These are phyloP conservation scores for Phyto melanocephala DNA, from an alignment of 2,888 invertebrate genomes.

Conservation along the genomic window DNA sequence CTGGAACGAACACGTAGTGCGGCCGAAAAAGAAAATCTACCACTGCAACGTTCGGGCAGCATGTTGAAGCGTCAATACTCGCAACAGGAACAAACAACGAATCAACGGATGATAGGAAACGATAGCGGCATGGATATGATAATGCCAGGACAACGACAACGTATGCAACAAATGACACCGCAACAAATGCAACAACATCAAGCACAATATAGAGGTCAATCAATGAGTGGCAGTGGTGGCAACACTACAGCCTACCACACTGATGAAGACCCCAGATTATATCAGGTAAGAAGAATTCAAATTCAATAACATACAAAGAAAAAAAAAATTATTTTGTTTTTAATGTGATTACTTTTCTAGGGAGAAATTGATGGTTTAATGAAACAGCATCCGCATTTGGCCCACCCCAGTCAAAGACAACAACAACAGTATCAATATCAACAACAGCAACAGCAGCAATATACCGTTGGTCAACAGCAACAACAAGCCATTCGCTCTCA, in stretches of 20 bases:
- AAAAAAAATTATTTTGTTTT: neutral
- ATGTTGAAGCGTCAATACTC: conserved; percentile 90
- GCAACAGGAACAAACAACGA: conserved; percentile 85
- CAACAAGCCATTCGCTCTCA: conserved; percentile 66
- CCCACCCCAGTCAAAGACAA: conserved; percentile 83
- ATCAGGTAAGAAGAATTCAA: conserved; percentile 77
- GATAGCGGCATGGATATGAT: conserved; percentile 80
- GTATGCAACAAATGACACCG: conserved; percentile 76
- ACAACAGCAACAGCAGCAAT: conserved; percentile 77
- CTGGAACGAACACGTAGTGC: conserved; percentile 92
- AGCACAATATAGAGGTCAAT: conserved; percentile 71
- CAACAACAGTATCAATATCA: conserved; percentile 71
- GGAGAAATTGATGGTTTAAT: conserved; percentile 90
- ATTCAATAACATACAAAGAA: neutral
- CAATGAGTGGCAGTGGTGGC: conserved; percentile 61
- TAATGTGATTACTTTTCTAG: conserved; percentile 69
- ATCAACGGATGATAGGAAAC: conserved; percentile 81
- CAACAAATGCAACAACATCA: conserved; percentile 74
- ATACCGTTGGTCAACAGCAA: conserved; percentile 69
- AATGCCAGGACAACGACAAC: conserved; percentile 75
- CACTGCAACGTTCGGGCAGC: conserved; percentile 87
- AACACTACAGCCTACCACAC: conserved; percentile 71
- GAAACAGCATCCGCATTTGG: conserved; percentile 87
- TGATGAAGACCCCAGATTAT: conserved; percentile 84
- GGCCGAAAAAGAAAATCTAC: conserved; percentile 91